These are phyloP conservation scores for Sialia sialis DNA, from an alignment of 2,113 vertebrate species.

Conservation along the genomic window DNA sequence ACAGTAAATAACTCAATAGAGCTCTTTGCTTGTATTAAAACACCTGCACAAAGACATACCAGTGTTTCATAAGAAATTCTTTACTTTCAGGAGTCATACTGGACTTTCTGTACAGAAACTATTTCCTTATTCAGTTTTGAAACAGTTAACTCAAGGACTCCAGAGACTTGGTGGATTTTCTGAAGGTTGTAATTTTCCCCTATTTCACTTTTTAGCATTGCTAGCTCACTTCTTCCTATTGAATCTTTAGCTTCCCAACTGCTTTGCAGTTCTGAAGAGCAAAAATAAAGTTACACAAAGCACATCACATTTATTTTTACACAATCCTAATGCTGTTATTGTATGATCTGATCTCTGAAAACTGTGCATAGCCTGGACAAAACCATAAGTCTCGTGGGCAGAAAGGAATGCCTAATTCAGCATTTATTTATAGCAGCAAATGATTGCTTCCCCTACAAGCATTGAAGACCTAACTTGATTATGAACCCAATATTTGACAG, in stretches of 20 bases:
- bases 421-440: background rate
- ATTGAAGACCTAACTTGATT: background rate
- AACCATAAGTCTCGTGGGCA: background rate
- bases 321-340: background rate
- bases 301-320: background rate
- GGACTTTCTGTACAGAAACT: background rate
- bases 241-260: background rate
- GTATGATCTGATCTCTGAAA: background rate
- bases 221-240: background rate
- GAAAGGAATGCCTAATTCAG: background rate
- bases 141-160: background rate
- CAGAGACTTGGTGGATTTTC: background rate
- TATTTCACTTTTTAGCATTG: background rate
- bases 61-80: background rate
- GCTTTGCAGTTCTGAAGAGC: background rate
- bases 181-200: background rate
- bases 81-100: background rate
- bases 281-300: background rate
- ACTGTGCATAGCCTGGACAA: background rate
- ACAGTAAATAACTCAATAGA: background rate
- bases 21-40: background rate
- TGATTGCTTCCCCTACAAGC: background rate
- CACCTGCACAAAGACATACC: background rate
- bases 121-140: background rate
- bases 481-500: background rate